Percentiles rank a stretch among this genome's conserved stretches.
These are phyloP conservation scores for Pipistrellus pipistrellus DNA, from an alignment of 2,797 vertebrate species.

Conservation along the genomic window DNA sequence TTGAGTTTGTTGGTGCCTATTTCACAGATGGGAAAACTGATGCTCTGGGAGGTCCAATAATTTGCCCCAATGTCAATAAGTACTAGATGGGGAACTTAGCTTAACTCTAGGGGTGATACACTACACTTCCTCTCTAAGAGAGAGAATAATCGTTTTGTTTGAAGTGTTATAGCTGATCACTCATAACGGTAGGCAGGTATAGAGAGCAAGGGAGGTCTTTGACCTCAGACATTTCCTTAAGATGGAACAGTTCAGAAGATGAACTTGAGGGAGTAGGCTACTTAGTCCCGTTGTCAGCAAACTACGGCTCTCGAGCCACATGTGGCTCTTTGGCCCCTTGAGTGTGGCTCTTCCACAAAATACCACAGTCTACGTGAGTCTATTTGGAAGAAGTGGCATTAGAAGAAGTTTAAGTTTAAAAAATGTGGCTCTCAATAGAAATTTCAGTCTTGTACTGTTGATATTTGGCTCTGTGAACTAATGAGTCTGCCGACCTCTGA, in stretches of 20 bases:
- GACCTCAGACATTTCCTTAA: not conserved
- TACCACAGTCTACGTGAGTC: too few species aligned
- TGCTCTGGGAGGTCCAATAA: not conserved
- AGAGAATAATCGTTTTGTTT: not conserved
- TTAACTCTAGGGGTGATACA: not conserved
- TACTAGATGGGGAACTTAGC: not conserved
- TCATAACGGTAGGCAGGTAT: not conserved
- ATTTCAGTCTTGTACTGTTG: too few species aligned
- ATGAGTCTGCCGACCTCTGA: not conserved
- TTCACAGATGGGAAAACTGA: constrained; percentile 16
- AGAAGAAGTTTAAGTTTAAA: too few species aligned
- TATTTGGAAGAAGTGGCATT: too few species aligned
- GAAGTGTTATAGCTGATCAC: not conserved
- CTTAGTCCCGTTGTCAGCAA: not conserved
- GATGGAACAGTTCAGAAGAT: not conserved
- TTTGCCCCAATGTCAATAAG: not conserved
- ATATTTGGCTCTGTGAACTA: too few species aligned
- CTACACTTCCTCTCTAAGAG: not conserved
- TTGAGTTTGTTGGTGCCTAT: not conserved
- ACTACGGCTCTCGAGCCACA: too few species aligned
- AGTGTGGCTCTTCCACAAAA: too few species aligned
- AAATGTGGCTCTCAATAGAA: too few species aligned
- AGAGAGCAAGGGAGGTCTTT: constrained; percentile 8
- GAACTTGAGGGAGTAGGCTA: not conserved
- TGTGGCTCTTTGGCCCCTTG: too few species aligned